Conservation (phyloP, 2,113 vertebrate genomes). For the Hydrochoerus hydrochaeris region DNA sequence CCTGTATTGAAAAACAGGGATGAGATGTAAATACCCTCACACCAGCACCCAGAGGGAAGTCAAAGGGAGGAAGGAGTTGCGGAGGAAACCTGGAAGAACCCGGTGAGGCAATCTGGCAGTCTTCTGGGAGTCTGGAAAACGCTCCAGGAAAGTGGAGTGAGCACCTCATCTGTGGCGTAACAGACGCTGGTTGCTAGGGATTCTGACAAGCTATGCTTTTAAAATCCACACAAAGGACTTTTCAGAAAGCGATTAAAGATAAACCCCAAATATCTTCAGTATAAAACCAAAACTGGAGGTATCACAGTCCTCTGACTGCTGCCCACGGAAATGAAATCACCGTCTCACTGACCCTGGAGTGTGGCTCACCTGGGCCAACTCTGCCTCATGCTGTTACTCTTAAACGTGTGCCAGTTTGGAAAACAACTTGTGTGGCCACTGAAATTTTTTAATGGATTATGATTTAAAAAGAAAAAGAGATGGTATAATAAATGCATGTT, state of each 20-base stretch:
- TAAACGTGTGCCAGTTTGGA: not conserved
- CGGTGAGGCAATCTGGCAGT: not conserved
- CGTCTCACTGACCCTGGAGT: not conserved
- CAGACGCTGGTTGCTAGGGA: not conserved
- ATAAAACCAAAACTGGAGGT: not conserved
- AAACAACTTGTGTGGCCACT: not conserved
- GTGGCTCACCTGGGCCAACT: not conserved
- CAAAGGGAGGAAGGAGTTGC: not conserved
- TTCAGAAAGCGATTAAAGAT: not conserved
- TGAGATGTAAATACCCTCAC: not conserved
- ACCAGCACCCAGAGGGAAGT: not conserved
- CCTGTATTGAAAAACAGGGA: not conserved
- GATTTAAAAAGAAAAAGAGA: not conserved
- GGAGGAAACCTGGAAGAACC: not conserved
- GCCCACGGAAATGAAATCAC: not conserved
- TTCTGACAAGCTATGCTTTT: not conserved
- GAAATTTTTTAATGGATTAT: not conserved
- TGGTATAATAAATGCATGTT: not conserved
- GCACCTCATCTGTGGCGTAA: not conserved
- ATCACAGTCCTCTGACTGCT: not conserved
- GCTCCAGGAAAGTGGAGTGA: rapidly evolving
- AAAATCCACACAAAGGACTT: not conserved
- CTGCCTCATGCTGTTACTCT: not conserved
- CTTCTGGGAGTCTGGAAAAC: not conserved
- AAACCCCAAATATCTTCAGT: not conserved